Percentiles rank a stretch among this genome's conserved stretches.
These are phyloP conservation scores for Spondyliosoma cantharus DNA, from an alignment of 2,797 vertebrate genomes.

Conservation along the genomic window DNA sequence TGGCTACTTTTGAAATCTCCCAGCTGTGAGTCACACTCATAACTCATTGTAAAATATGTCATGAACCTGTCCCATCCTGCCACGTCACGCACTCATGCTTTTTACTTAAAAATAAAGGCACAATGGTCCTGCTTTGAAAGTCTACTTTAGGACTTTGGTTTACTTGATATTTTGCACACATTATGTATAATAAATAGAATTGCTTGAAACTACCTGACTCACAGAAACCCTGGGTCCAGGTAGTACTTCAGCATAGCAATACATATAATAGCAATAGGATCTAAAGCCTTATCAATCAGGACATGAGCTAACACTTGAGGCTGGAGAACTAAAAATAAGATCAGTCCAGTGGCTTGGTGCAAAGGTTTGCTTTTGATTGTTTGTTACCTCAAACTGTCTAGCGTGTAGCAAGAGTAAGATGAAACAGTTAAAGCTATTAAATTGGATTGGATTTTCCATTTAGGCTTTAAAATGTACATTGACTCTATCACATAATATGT, in stretches of 20 bases:
- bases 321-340: no score
- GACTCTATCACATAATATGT: neutral
- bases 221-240: neutral
- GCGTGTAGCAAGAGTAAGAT: neutral
- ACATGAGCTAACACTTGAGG: neutral
- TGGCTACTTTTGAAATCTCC: no score
- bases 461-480: neutral
- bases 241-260: neutral
- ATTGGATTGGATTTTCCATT: neutral
- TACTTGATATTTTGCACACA: no score
- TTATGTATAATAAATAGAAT: neutral
- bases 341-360: neutral
- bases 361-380: neutral
- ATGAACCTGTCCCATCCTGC: no score
- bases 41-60: no score
- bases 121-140: no score
- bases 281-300: neutral
- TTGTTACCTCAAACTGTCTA: neutral
- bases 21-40: no score
- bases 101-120: no score
- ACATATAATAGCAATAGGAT: neutral
- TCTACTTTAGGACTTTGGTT: neutral
- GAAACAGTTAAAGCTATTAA: neutral
- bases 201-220: neutral
- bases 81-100: no score